phyloP scores from a whole-genome alignment of 1,140 invertebrate genomes.

The Trigoniulus corallinus region DNA sequence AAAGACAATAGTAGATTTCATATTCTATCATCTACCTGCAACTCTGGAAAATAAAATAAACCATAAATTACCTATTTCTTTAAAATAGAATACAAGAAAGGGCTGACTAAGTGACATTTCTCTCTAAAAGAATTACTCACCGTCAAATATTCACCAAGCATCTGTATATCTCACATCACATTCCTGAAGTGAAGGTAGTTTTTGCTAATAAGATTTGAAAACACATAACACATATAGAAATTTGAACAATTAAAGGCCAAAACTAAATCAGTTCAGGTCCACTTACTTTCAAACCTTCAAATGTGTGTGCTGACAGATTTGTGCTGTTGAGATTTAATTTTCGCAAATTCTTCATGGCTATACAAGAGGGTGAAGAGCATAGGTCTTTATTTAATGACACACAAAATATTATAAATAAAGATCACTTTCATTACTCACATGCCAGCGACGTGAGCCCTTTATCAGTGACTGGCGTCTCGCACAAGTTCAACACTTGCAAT shows the following conservation, averaged over 20 bases:
- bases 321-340: conserved; percentile 75
- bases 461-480: conserved; percentile 73
- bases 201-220: background rate
- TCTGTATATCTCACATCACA: background rate
- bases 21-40: too few relatives aligned
- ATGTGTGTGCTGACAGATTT: conserved; percentile 56
- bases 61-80: too few relatives aligned
- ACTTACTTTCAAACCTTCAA: conserved; percentile 47
- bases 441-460: conserved; percentile 57
- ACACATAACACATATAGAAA: background rate
- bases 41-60: too few relatives aligned
- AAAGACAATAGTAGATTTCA: too few relatives aligned
- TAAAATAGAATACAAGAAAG: too few relatives aligned
- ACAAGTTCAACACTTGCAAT: conserved; percentile 67
- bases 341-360: conserved; percentile 57
- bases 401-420: background rate
- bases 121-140: too few relatives aligned
- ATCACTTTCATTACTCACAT: conserved; percentile 32
- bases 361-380: conserved; percentile 24
- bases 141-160: background rate
- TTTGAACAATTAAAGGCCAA: background rate
- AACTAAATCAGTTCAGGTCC: background rate
- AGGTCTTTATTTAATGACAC: background rate
- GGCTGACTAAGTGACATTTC: too few relatives aligned
- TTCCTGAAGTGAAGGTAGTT: background rate